Evolutionary conservation across 92 coral and sea anemone species (phyloP).

Genomic region (Micromussa lordhowensis): DNA sequence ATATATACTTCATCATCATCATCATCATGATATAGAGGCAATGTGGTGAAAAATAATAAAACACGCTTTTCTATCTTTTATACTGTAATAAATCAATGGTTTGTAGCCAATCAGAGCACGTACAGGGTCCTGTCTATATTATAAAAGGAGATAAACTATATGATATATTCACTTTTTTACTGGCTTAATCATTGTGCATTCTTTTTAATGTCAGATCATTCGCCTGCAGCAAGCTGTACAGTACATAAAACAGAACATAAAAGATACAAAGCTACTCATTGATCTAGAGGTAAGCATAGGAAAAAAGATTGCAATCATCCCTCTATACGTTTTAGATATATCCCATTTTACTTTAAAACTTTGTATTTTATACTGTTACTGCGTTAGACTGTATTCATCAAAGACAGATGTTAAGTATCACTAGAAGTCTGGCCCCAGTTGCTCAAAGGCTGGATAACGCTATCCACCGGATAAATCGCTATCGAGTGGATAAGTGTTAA

Average conservation of each 20-base stretch:
- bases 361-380: neutral
- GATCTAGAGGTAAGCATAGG: neutral
- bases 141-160: neutral
- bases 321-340: neutral
- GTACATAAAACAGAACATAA: neutral
- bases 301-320: neutral
- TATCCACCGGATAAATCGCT: too few species aligned
- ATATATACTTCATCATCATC: too few species aligned
- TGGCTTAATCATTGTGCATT: neutral
- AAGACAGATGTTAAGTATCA: too few species aligned
- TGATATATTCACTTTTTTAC: neutral
- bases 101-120: too few species aligned
- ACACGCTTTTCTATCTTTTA: too few species aligned
- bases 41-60: too few species aligned
- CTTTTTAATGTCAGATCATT: constrained; percentile 63
- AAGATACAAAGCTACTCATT: neutral
- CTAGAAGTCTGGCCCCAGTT: too few species aligned
- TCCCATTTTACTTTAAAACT: neutral
- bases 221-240: constrained; percentile 73
- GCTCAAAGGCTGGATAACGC: too few species aligned
- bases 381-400: neutral
- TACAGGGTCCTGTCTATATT: too few species aligned
- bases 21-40: too few species aligned
- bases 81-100: too few species aligned
- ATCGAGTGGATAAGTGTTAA: too few species aligned